A percentile compares a stretch with the other conserved stretches of the same genome.
Conservation (phyloP, 2,888 invertebrate genomes). For the Seira musarum region DNA sequence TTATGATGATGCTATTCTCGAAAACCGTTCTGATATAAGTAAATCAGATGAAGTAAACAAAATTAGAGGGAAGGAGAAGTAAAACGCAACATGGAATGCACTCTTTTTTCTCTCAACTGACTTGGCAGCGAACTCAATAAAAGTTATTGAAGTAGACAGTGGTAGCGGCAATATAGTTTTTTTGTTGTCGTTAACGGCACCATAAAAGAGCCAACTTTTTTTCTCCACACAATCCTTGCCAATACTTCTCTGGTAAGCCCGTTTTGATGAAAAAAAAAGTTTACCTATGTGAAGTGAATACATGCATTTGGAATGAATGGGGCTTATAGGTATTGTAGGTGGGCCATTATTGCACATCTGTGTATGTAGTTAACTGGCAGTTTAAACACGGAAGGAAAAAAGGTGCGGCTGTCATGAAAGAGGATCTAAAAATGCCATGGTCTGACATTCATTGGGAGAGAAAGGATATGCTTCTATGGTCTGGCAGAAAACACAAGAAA, state of each 20-base stretch:
- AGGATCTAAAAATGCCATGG: constrained; percentile 35
- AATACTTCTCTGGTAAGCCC: too few relatives aligned
- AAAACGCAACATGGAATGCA: constrained; percentile 19
- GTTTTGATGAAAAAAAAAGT: too few relatives aligned
- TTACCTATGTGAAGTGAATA: too few relatives aligned
- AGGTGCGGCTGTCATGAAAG: constrained; percentile 34
- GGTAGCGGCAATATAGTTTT: constrained; percentile 22
- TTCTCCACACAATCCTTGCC: constrained; percentile 8
- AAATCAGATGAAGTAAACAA: too few relatives aligned
- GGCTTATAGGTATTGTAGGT: too few relatives aligned
- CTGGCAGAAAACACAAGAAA: too few relatives aligned
- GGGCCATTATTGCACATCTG: too few relatives aligned
- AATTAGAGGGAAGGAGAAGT: neutral
- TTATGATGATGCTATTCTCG: too few relatives aligned
- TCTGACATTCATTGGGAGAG: constrained; percentile 43
- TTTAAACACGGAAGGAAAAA: constrained; percentile 26
- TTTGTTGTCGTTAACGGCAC: constrained; percentile 39
- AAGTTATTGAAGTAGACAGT: too few relatives aligned
- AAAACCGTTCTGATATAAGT: too few relatives aligned
- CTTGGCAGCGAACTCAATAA: constrained; percentile 27
- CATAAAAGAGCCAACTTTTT: constrained; percentile 35
- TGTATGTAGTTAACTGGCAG: neutral
- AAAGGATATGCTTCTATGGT: constrained; percentile 22
- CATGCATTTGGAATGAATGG: too few relatives aligned
- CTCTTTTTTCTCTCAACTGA: too few relatives aligned